Evolutionary conservation across 2,888 invertebrate genomes (phyloP), one percentile per base, ranked within the genome.

Genomic region (Pemphredon lugubris): DNA sequence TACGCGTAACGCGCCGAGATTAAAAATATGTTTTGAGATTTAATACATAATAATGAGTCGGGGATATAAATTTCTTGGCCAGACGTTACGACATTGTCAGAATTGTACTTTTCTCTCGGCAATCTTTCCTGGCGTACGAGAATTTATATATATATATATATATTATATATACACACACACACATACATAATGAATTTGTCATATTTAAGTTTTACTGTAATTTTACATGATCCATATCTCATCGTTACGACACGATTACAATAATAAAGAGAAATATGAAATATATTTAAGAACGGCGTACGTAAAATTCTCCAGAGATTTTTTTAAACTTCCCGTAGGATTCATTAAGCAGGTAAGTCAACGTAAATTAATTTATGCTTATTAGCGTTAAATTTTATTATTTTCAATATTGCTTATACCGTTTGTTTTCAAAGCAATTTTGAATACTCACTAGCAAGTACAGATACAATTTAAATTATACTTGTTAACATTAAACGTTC

Each of bases 191-290:
- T 32, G 18, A 66, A 73, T 64, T 57, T 60, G 57, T 66, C 68
- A 32, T 54, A 64, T 59, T 73, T 77, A 59, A 51, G 80, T 77
- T 79, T 50, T 61, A 77, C 59, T 70, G 77, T 61, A 68, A 77
- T 78, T 79, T 79, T 78, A 78, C 79, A 79, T 65, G 70, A 78
- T 70, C 66, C 73, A 73, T 73, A 51, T 79, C 66, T 79, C 61
- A 79, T 69, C 76, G 69, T 78, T 79, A 78, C 55, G 64, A 73
- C 50, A 50, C 48, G 55, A 76, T 79, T 76, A 55, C 64, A 66
- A 61, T 65, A 78, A 79, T 78, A 78, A 78, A 78, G 66, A 68
- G 53, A 26, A 74, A 68, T 44, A 54, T 39, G 39, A 71, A 37
- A 40, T 50, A 59, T 20, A 23, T 21, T 11, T 11, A 0, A 1